Conservation (phyloP, 2,797 vertebrate genomes). For the Clarias platycephalus region DNA sequence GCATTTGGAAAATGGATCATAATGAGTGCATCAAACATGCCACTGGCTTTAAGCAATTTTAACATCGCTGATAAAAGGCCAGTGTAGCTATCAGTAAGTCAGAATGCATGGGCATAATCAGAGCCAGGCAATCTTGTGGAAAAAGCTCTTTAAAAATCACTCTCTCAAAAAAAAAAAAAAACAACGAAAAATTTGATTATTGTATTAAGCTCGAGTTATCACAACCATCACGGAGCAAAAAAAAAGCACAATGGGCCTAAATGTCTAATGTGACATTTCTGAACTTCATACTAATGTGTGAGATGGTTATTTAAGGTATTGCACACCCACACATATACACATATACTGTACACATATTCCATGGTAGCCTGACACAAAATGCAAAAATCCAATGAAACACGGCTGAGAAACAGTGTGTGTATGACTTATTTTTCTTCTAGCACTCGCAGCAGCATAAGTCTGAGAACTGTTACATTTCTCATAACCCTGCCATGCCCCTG, state of each 20-base stretch:
- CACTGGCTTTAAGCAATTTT: background rate
- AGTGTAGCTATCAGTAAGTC: slow-evolving; percentile 11
- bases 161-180: background rate
- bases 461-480: background rate
- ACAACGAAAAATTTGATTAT: background rate
- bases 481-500: slow-evolving; percentile 4
- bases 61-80: slow-evolving; percentile 1
- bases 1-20: slow-evolving; percentile 27
- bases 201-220: slow-evolving; percentile 11
- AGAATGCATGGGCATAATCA: slow-evolving; percentile 3
- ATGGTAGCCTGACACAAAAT: background rate
- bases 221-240: background rate
- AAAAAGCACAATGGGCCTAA: background rate
- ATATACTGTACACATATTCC: background rate
- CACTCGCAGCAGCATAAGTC: background rate
- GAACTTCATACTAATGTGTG: slow-evolving; percentile 10
- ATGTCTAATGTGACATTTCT: slow-evolving; percentile 7
- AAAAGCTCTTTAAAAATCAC: slow-evolving; percentile 8
- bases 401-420: background rate
- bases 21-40: slow-evolving; percentile 8
- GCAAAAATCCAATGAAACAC: background rate
- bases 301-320: slow-evolving; percentile 1
- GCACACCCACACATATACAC: background rate
- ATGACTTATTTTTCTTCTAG: background rate
- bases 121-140: background rate